Evolutionary conservation across 2,797 vertebrate genomes (phyloP), one percentile per base, ranked within the genome.

Genomic region (Hoplostethus atlanticus): DNA sequence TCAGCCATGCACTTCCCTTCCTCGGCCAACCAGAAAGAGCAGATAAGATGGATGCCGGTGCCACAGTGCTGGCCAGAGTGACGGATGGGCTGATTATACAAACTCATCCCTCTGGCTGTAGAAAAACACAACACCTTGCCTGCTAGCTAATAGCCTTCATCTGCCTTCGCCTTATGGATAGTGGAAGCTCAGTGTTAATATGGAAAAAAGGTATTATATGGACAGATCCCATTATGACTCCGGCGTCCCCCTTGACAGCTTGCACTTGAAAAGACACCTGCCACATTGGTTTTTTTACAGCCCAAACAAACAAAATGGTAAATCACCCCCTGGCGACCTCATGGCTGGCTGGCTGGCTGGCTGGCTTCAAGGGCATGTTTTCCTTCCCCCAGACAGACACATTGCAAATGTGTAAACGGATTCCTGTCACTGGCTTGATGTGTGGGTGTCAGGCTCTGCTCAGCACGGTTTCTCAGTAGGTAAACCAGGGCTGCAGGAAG

Each of bases 71-170:
- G 85, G 83, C 64, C 79, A 9, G 67, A 77, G 78, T 93, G 93
- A 94, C 88, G 89, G 90, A 94, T 93, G 90, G 90, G 85, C 82
- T 71, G 85, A 91, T 93, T 89, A 91, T 83, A 89, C 68, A 76
- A 86, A 87, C 84, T 83, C 86, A 89, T 91, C 83, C 86, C 83
- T 86, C 77, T 54, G 74, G 84, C 74, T 54, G 21, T 36, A 83
- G 80, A 89, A 87, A 84, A 86, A 72, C 71, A 81, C 79, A 79
- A 83, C 84, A 84, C 86, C 84, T 82, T 48, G 48, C 77, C 81
- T 70, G 64, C 55, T 34, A 79, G 82, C 74, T 84, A 91, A 87
- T 71, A 69, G 81, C 82, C 73, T 81, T 92, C 81, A 84, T 86
- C 78, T 88, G 81, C 74, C 70, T 79, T 59, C n/a, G 51, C 42